A percentile compares a stretch with the other conserved stretches of the same genome.
These are phyloP conservation scores for Oreortyx pictus DNA, from an alignment of 2,797 vertebrate species.

Conservation along the genomic window DNA sequence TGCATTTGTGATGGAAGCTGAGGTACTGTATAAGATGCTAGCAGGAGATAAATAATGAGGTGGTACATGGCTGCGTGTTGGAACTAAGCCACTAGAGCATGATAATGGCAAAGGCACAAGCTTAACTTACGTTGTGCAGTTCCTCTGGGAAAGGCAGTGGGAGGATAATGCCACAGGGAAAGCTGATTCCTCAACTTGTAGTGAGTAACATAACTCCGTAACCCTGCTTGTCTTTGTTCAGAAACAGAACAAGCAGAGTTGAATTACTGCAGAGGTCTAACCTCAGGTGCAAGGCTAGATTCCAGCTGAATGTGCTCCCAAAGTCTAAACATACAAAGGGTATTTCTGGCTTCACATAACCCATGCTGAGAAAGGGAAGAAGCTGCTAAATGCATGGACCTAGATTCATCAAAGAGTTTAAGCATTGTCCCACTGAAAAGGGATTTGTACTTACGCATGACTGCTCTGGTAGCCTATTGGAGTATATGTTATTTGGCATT, in stretches of 20 bases:
- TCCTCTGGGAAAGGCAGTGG: constrained; percentile 39
- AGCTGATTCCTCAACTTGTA: constrained; percentile 43
- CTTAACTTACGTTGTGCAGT: constrained; percentile 21
- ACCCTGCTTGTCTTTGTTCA: constrained; percentile 39
- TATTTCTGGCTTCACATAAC: constrained; percentile 41
- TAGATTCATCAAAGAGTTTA: constrained; percentile 54
- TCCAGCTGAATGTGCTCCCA: constrained; percentile 44
- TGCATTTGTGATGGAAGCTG: constrained; percentile 31
- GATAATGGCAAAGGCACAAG: constrained; percentile 46
- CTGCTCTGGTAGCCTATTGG: constrained; percentile 35
- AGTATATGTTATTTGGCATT: not conserved
- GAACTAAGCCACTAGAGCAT: constrained; percentile 47
- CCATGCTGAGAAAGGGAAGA: constrained; percentile 56
- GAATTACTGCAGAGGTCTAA: constrained; percentile 55
- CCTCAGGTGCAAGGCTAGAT: constrained; percentile 31
- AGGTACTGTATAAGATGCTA: constrained; percentile 42
- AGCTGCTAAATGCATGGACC: constrained; percentile 18
- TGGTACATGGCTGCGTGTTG: not conserved
- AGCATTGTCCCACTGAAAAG: constrained; percentile 54
- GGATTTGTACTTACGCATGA: constrained; percentile 52
- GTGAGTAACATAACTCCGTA: constrained; percentile 34
- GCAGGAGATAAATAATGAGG: constrained; percentile 62
- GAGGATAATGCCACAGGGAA: constrained; percentile 38
- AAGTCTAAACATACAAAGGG: constrained; percentile 37
- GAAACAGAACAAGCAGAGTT: constrained; percentile 14